These are phyloP conservation scores for Phoebastria nigripes DNA, from an alignment of 2,797 vertebrate genomes.

Conservation along the genomic window DNA sequence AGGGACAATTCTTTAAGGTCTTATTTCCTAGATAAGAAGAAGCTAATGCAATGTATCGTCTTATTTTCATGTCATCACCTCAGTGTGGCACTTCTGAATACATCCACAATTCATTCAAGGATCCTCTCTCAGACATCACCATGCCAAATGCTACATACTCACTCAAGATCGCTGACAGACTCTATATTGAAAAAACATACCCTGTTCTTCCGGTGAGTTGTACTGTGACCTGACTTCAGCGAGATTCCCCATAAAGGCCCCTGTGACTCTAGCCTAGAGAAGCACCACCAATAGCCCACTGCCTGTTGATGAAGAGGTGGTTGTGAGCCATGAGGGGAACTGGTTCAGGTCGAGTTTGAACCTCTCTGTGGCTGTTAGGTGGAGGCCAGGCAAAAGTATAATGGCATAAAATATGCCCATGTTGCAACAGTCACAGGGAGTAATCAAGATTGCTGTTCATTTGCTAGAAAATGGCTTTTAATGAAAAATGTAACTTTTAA, in stretches of 20 bases:
- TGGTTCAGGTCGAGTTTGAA: background rate
- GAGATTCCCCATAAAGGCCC: background rate
- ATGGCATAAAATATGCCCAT: background rate
- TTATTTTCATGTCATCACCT: background rate
- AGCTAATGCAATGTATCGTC: background rate
- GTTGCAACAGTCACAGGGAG: background rate
- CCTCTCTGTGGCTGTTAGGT: background rate
- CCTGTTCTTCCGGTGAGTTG: constrained; percentile 77
- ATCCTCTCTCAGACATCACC: constrained; percentile 72
- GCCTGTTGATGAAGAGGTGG: background rate
- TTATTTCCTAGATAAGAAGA: background rate
- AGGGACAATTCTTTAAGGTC: background rate
- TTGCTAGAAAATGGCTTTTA: background rate
- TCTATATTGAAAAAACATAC: constrained; percentile 82
- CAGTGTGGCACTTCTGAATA: constrained; percentile 39
- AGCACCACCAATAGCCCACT: background rate
- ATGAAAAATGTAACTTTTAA: background rate
- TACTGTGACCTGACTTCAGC: background rate
- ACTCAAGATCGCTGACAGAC: constrained; percentile 80
- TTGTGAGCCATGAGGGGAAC: background rate
- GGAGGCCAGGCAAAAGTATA: background rate
- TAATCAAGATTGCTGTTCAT: background rate
- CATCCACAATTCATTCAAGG: constrained; percentile 61
- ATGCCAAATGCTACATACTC: constrained; percentile 68
- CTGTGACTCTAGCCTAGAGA: background rate